Evolutionary conservation across 2,888 invertebrate species (phyloP), one percentile per base, ranked within the genome.

Genomic region (Syritta pipiens): DNA sequence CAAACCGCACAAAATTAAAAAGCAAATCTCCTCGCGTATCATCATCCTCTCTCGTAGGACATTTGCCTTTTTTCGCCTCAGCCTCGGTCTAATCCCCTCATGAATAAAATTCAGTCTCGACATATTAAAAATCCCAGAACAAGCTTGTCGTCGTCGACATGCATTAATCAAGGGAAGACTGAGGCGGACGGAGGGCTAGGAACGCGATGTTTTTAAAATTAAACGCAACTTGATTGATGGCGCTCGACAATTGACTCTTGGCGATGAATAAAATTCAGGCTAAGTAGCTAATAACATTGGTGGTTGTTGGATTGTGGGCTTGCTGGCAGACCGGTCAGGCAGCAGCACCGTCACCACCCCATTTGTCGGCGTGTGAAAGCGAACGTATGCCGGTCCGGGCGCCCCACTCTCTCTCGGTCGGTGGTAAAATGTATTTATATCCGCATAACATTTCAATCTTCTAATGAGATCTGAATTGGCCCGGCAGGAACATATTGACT

Each of bases 211-310:
- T 79, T 77, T 74, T 79, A 67, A 79, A 79, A 79, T 79, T 79
- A 79, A 79, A 74, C 74, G 44, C 62, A 74, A 74, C 79, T 60
- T 79, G 79, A 79, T 79, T 79, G 79, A 79, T 79, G 74, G 57
- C 79, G 79, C 79, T 68, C 79, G 67, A 67, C 67, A 74, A 74
- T 68, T 74, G 74, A 62, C 55, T 67, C 48, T 67, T 55, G 69
- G 63, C 49, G 62, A 79, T 79, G 79, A 79, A 79, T 79, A 79
- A 67, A 79, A 65, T 67, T 57, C 35, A 28, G 48, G 30, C 65
- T 77, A 77, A 77, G 72, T 67, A 67, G 67, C 22, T 68, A 74
- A 79, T 79, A 72, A 79, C 60, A 67, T 74, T 74, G 67, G 79
- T 74, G 79, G 79, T 79, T 79, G 74, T 74, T 67, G 79, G 68